Conservation (phyloP, 2,113 vertebrate species). For the Donacobius atricapilla region DNA sequence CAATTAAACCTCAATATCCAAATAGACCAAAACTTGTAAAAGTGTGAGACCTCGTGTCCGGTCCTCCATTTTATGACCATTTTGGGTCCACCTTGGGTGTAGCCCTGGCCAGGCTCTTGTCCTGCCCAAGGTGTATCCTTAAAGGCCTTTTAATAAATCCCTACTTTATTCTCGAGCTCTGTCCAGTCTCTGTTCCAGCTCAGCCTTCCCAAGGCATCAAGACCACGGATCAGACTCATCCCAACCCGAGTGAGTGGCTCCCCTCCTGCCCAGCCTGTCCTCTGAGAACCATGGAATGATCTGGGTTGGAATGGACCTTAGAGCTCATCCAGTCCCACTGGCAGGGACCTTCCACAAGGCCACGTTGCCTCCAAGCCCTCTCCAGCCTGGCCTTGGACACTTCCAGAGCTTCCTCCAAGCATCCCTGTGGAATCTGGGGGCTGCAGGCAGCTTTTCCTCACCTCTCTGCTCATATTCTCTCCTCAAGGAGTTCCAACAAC, state of each 20-base stretch:
- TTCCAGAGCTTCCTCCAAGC: not conserved
- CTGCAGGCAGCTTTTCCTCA: not conserved
- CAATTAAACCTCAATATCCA: no score
- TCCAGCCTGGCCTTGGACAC: not conserved
- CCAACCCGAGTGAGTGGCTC: not conserved
- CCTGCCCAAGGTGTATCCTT: no score
- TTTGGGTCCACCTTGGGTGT: no score
- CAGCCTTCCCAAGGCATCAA: no score
- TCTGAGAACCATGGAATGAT: not conserved
- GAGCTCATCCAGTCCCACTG: not conserved
- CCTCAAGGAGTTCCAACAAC: not conserved
- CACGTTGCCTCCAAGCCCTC: not conserved
- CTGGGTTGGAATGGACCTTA: no score
- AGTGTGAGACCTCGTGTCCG: no score
- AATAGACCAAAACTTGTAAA: no score
- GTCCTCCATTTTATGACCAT: no score
- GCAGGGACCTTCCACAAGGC: fast-evolving
- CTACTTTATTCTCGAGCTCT: no score
- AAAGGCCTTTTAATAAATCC: no score
- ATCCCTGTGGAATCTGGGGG: not conserved
- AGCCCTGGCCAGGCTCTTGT: no score
- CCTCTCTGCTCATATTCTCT: fast-evolving
- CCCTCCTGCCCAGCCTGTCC: not conserved
- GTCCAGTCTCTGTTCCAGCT: no score
- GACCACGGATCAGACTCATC: not conserved